phyloP scores from a whole-genome alignment of 2,888 invertebrate genomes.

The Branchipolynoe longqiensis region DNA sequence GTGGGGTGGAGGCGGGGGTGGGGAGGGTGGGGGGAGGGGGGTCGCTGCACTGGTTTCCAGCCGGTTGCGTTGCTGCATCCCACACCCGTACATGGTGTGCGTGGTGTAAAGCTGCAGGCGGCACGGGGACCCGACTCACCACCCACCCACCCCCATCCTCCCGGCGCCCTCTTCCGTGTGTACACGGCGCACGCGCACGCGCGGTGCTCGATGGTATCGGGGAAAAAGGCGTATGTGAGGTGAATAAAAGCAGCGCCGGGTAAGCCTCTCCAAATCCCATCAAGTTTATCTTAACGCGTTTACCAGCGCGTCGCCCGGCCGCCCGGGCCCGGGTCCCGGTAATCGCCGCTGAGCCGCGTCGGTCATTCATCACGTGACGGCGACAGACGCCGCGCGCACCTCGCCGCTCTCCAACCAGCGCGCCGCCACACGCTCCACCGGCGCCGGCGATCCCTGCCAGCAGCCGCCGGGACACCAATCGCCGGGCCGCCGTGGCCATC shows the following conservation, averaged over 20 bases:
- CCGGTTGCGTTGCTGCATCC: no score
- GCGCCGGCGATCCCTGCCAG: background rate
- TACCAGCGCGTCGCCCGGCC: conserved; percentile 27
- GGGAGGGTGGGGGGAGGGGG: no score
- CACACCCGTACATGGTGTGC: no score
- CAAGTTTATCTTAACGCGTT: conserved; percentile 51
- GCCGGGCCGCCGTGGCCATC: background rate
- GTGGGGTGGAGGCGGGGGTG: no score
- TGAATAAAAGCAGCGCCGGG: conserved; percentile 27
- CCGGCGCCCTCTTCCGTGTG: background rate
- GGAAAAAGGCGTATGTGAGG: conserved; percentile 47
- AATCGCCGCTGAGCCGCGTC: conserved; percentile 33
- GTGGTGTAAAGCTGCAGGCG: conserved; percentile 24
- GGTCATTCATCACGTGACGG: conserved; percentile 36
- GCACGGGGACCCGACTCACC: no score
- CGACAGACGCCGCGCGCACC: conserved; percentile 19
- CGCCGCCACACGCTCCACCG: conserved; percentile 29
- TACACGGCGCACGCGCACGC: conserved; percentile 13
- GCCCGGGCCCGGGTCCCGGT: background rate
- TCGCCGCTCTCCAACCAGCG: background rate
- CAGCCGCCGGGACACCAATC: conserved; percentile 2
- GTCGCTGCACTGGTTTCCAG: no score
- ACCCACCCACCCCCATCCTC: background rate
- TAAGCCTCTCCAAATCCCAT: conserved; percentile 43
- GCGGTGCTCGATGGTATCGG: conserved; percentile 45